A percentile compares a stretch with the other conserved stretches of the same genome.
phyloP scores from a whole-genome alignment of 2,888 invertebrate genomes.

The Antheraea yamamai region DNA sequence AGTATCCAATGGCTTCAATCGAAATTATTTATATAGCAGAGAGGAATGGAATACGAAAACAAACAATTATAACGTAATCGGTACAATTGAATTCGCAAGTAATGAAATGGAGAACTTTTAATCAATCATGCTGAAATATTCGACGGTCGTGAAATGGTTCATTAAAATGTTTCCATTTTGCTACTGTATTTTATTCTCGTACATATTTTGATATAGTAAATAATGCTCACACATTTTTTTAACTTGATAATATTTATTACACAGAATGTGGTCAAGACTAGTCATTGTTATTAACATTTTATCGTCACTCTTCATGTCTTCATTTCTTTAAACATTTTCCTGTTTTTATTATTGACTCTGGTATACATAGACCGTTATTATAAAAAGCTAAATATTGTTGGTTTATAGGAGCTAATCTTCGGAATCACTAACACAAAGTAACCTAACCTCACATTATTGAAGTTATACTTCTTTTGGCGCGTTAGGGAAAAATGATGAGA shows the following conservation, averaged over 20 bases:
- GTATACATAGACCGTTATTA: too few relatives aligned
- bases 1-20: not conserved
- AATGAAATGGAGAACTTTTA: not conserved
- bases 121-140: not conserved
- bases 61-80: not conserved
- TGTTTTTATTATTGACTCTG: not conserved
- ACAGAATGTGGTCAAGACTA: not conserved
- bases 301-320: not conserved
- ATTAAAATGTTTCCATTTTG: not conserved
- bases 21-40: not conserved
- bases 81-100: not conserved
- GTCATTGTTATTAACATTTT: conserved; percentile 1
- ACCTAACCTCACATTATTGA: too few relatives aligned
- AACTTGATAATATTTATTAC: not conserved
- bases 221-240: not conserved
- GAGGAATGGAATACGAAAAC: not conserved
- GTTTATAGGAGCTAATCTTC: too few relatives aligned
- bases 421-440: too few relatives aligned
- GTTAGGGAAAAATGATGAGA: too few relatives aligned
- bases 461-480: too few relatives aligned
- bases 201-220: not conserved
- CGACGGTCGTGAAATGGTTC: not conserved
- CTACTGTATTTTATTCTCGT: not conserved
- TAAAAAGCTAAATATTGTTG: too few relatives aligned
- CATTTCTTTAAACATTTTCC: not conserved